Conservation (phyloP, 2,113 vertebrate species). For the Grammomys dolichurus region DNA sequence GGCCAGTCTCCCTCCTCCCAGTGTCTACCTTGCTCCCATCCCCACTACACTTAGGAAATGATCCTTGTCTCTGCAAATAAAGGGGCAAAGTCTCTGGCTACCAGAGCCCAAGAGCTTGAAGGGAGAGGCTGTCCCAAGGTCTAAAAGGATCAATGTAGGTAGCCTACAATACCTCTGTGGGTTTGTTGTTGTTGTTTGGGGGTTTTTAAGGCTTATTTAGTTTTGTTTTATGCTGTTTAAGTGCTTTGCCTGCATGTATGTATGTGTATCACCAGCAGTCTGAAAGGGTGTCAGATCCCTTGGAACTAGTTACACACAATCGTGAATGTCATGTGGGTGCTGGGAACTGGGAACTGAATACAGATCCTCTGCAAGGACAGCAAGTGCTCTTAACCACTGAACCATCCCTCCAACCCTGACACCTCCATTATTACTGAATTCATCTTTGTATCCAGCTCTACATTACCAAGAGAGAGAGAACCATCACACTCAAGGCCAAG, state of each 20-base stretch:
- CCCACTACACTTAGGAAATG: neutral
- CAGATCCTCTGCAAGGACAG: neutral
- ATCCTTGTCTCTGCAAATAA: neutral
- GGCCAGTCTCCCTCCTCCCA: neutral
- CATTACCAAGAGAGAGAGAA: neutral
- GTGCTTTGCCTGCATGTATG: neutral
- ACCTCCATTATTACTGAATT: neutral
- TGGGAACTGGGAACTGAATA: neutral
- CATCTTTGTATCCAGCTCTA: constrained; percentile 3
- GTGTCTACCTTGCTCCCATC: neutral
- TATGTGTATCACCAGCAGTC: neutral
- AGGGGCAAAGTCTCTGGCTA: neutral
- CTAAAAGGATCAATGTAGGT: neutral
- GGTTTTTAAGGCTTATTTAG: neutral
- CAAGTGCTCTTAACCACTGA: neutral
- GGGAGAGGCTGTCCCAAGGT: neutral
- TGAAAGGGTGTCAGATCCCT: neutral
- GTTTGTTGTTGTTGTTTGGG: neutral
- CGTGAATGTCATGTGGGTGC: neutral
- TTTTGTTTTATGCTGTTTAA: neutral
- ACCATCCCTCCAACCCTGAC: neutral
- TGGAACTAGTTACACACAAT: neutral
- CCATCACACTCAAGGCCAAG: neutral
- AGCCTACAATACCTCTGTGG: neutral
- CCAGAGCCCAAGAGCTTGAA: neutral